Percentiles rank a stretch among this genome's conserved stretches.
These are phyloP conservation scores for Heliconius congener DNA, from an alignment of 1,140 invertebrate genomes.

Conservation along the genomic window DNA sequence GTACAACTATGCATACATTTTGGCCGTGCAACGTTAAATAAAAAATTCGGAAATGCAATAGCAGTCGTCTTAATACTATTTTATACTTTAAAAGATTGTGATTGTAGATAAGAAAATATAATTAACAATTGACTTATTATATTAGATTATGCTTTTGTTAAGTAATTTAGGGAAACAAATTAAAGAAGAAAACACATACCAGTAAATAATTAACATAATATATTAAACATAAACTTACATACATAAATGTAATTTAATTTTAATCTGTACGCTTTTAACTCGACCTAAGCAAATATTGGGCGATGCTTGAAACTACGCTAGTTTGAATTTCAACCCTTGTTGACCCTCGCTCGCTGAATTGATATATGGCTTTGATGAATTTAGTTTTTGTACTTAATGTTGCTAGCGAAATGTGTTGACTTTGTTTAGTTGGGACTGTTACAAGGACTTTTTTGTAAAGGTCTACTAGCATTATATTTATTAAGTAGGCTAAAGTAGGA, in stretches of 20 bases:
- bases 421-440: neutral
- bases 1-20: too few species aligned
- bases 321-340: conserved; percentile 54
- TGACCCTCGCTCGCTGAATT: conserved; percentile 49
- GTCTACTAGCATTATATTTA: neutral
- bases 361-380: conserved; percentile 49
- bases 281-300: conserved; percentile 40
- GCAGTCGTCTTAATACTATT: too few species aligned
- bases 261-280: conserved; percentile 24
- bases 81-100: too few species aligned
- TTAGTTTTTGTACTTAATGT: conserved; percentile 41
- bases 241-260: conserved; percentile 17
- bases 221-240: neutral
- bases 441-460: neutral
- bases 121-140: too few species aligned
- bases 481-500: neutral
- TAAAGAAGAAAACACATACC: too few species aligned
- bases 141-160: too few species aligned
- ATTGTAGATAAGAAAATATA: too few species aligned
- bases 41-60: too few species aligned
- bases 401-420: neutral
- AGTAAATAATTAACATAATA: neutral
- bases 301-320: conserved; percentile 44
- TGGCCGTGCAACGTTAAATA: too few species aligned
- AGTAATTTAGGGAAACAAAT: too few species aligned